phyloP scores from a whole-genome alignment of 2,113 vertebrate genomes.

The Ammodytes dubius region DNA sequence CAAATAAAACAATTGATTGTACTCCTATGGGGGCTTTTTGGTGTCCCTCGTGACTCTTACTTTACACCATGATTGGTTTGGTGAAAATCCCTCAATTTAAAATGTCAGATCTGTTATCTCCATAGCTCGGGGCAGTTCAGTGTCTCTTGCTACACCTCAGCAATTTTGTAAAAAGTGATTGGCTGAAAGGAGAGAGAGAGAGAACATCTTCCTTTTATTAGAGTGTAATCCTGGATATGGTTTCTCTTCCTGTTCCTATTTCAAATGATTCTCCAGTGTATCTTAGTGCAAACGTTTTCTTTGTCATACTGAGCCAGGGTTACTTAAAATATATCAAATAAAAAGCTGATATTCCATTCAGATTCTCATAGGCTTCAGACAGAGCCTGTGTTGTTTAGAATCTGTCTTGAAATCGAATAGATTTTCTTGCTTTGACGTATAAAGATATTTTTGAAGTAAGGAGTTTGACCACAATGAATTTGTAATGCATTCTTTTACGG shows the following conservation, averaged over 20 bases:
- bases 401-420: not conserved
- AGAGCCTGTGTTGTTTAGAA: too few species aligned
- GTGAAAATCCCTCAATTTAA: not conserved
- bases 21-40: not conserved
- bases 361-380: too few species aligned
- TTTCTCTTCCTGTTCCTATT: not conserved
- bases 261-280: not conserved
- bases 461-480: slow-evolving; percentile 21
- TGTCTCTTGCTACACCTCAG: not conserved
- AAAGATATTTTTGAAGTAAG: slow-evolving; percentile 27
- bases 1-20: not conserved
- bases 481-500: slow-evolving; percentile 33
- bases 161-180: not conserved
- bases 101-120: not conserved
- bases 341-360: too few species aligned
- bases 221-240: not conserved
- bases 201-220: not conserved
- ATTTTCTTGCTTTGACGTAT: not conserved
- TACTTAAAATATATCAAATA: too few species aligned
- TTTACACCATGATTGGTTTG: not conserved
- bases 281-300: too few species aligned
- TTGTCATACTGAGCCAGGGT: too few species aligned
- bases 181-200: too few species aligned
- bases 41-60: not conserved
- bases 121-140: not conserved